Evolutionary conservation across 2,797 vertebrate genomes (phyloP).

Genomic region (Pipistrellus nathusii): DNA sequence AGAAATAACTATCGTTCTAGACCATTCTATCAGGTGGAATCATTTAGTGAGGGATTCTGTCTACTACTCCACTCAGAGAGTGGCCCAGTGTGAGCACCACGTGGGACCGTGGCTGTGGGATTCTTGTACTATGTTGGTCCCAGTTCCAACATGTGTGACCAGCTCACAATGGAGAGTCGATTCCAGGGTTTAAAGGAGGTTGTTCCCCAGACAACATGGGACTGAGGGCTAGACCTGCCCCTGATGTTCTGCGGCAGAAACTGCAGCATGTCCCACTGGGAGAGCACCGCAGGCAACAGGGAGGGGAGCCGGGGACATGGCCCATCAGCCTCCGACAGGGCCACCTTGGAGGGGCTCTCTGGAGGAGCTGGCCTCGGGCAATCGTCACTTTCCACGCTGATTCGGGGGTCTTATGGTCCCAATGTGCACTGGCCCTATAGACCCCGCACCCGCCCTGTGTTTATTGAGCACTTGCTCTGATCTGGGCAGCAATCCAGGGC

Average conservation of each 20-base stretch:
- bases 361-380: not conserved
- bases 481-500: too few species aligned
- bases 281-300: too few species aligned
- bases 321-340: fast-evolving
- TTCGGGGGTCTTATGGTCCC: not conserved
- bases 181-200: not conserved
- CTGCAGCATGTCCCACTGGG: fast-evolving
- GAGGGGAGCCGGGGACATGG: fast-evolving
- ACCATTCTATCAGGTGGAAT: conserved; percentile 7
- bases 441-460: fast-evolving
- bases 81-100: too few species aligned
- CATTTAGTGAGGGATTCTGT: not conserved
- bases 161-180: not conserved
- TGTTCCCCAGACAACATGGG: not conserved
- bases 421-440: fast-evolving
- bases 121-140: not conserved
- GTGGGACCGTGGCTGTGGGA: not conserved
- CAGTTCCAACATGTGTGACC: not conserved
- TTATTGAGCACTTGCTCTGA: not conserved
- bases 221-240: not conserved
- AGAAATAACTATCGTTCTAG: conserved; percentile 67
- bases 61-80: not conserved
- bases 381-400: not conserved
- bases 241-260: not conserved
- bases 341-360: not conserved